phyloP scores from a whole-genome alignment of 2,797 vertebrate species.

The Acridotheres tristis region DNA sequence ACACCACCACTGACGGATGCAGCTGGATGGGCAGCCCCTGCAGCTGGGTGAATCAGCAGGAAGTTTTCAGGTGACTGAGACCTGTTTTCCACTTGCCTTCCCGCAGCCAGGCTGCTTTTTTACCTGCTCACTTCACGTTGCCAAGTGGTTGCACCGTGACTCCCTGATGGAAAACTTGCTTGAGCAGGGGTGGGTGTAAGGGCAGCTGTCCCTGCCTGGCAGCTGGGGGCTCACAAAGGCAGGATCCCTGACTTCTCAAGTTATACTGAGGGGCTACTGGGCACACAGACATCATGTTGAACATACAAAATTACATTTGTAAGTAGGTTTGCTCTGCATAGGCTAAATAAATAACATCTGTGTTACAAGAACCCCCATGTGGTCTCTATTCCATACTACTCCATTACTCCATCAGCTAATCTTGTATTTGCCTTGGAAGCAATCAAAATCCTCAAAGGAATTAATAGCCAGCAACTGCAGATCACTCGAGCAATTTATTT shows the following conservation, averaged over 20 bases:
- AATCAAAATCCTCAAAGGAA: conserved; percentile 36
- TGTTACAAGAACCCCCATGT: not conserved
- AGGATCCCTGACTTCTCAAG: not conserved
- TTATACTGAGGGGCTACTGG: not conserved
- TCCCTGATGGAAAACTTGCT: not conserved
- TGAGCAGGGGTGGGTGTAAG: not conserved
- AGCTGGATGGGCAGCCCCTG: not conserved
- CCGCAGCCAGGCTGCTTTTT: not conserved
- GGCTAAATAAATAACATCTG: conserved; percentile 49
- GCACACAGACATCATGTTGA: not conserved
- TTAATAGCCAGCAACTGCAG: conserved; percentile 32
- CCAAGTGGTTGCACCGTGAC: not conserved
- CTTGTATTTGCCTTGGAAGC: conserved; percentile 50
- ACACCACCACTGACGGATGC: not conserved
- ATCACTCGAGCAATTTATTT: conserved; percentile 37
- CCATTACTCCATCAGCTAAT: conserved; percentile 7
- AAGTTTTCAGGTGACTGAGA: not conserved
- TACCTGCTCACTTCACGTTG: not conserved
- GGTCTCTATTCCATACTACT: not conserved
- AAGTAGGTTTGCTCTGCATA: conserved; percentile 12
- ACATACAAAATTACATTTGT: not conserved
- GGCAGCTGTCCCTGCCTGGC: not conserved
- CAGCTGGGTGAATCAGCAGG: not conserved
- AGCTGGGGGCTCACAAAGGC: not conserved
- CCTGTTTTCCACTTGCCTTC: not conserved